Evolutionary conservation across 1,140 invertebrate species (phyloP), one percentile per base, ranked within the genome.

Genomic region (Trissolcus basalis): DNA sequence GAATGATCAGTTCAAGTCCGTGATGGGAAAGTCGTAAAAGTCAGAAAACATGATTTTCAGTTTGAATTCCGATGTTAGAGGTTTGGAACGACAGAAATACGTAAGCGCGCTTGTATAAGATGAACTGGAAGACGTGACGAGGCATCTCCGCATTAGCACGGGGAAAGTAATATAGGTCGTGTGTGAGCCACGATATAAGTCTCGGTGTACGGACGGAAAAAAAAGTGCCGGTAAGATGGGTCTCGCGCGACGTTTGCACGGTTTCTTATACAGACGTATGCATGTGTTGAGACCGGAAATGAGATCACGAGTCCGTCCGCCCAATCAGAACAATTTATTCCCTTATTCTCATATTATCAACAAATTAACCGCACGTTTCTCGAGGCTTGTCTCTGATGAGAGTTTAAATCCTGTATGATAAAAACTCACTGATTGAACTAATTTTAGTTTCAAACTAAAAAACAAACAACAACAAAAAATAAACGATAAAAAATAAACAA

Each of bases 101-200:
- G 65, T 70, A 70, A 76, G 67, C 65, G n/a, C 59, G 73, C 70
- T 76, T n/a, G n/a, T n/a, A n/a, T n/a, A 70, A 59, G 60, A 6
- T 70, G 60, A 56, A 67, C 65, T 61, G 60, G 60, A 44, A 70
- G 73, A 70, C 61, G 64, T 77, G 60, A 67, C 67, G 74, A 67
- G 15, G 74, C 67, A 60, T 67, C 67, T 64, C 61, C 60, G 60
- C 61, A 70, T 76, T 76, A 70, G 51, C 58, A 67, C 61, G 67
- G 73, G 48, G 73, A 77, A 77, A 77, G 73, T 77, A 71, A 77
- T 71, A 69, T 67, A 71, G 67, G 65, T 74, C 71, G 63, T 49
- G 39, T 32, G 45, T 44, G 50, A 27, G 19, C 19, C 44, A 68
- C 61, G 71, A 74, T 67, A 68, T 6, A 27, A 74, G 58, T 36